Evolutionary conservation across 2,888 invertebrate species (phyloP), one percentile per base, ranked within the genome.

Genomic region (Ganaspis brasiliensis): DNA sequence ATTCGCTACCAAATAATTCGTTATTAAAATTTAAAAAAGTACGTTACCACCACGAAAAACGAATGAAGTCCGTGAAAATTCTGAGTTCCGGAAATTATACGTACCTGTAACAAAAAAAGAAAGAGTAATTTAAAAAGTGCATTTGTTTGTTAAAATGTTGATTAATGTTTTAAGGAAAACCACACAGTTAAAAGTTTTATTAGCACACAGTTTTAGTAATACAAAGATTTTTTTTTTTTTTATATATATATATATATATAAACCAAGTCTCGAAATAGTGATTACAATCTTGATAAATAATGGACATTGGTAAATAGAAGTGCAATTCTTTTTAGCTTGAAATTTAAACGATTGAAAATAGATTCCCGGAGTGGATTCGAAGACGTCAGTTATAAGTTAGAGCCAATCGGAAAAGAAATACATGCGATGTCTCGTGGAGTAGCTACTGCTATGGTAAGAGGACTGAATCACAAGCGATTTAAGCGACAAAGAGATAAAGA

Each of bases 401-500:
- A 67, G 40, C 24, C 67, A 26, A 67, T 67, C 24, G 67, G 45
- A 26, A n/a, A 67, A 67, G 24, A 67, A 67, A 67, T 67, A 67
- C 16, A 19, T 37, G 37, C 14, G 67, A 40, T 10, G 63, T 24
- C n/a, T 40, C 10, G 67, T 16, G 16, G 9, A 31, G 31, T 26
- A 6, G 26, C 37, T 67, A 26, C 67, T 67, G 67, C 67, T n/a
- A 52, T 52, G 52, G 52, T 52, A 67, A 67, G 67, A 67, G 67
- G 67, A 67, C 67, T 63, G 61, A 61, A 61, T 61, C 61, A 61
- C 61, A 61, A 61, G 67, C 67, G 45, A 67, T 67, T 67, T 67
- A 67, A 67, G 45, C 67, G 67, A 67, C 67, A 67, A 67, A 67
- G 67, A 67, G 67, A 67, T 67, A 67, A 67, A 67, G 67, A 45